A percentile compares a stretch with the other conserved stretches of the same genome.
These are phyloP conservation scores for Lycia hirtaria DNA, from an alignment of 2,888 invertebrate species.

Conservation along the genomic window DNA sequence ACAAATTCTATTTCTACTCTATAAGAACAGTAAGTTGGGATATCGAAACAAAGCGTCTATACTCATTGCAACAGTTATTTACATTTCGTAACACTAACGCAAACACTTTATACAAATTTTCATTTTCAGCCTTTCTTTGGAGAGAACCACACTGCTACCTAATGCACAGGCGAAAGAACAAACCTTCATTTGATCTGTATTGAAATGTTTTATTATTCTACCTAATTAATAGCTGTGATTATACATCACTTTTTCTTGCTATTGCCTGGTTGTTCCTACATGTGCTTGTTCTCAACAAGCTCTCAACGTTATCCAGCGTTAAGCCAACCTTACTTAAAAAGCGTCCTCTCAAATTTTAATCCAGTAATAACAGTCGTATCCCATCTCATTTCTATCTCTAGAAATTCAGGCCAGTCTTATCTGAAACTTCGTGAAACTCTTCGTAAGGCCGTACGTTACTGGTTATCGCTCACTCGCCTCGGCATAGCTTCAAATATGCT, in stretches of 20 bases:
- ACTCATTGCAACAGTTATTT: conserved; percentile 61
- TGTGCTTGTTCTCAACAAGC: conserved; percentile 22
- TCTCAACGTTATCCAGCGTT: conserved; percentile 2
- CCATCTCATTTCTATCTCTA: conserved; percentile 57
- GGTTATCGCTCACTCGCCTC: background rate
- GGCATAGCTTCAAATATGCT: background rate
- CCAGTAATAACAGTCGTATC: conserved; percentile 51
- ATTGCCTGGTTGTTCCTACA: background rate
- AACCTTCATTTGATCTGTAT: conserved; percentile 13
- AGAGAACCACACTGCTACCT: conserved; percentile 33
- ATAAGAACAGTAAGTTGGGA: conserved; percentile 14
- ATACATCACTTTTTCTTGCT: conserved; percentile 2
- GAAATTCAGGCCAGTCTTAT: conserved; percentile 77
- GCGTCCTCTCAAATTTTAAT: conserved; percentile 13
- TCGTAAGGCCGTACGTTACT: conserved; percentile 48
- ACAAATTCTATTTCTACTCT: background rate
- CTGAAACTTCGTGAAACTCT: conserved; percentile 67
- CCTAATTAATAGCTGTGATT: conserved; percentile 17
- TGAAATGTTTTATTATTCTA: conserved; percentile 19
- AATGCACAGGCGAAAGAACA: conserved; percentile 18
- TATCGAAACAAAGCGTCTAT: conserved; percentile 53
- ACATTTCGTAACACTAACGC: conserved; percentile 56
- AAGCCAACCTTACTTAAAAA: background rate
- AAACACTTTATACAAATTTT: conserved; percentile 53
- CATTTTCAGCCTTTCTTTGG: conserved; percentile 64